Conservation (phyloP, 1,140 invertebrate genomes). For the Musca vetustissima region DNA sequence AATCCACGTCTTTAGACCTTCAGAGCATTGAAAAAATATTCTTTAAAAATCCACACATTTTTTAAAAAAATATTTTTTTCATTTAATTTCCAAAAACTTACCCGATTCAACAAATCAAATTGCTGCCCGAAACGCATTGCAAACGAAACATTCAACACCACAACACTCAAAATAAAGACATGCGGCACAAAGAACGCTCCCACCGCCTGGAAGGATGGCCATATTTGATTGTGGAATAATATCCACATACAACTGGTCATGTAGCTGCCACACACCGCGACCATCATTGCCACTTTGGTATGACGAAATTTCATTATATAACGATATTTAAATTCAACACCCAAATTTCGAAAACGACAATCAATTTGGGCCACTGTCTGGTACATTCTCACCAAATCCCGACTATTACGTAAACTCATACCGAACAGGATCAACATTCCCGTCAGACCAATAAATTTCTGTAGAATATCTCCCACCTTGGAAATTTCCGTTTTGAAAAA, state of each 20-base stretch:
- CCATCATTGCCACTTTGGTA: slow-evolving; percentile 37
- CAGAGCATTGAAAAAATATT: no score
- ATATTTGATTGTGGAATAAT: slow-evolving; percentile 41
- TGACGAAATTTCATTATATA: slow-evolving; percentile 42
- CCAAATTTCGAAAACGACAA: slow-evolving; percentile 36
- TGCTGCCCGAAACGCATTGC: slow-evolving; percentile 48
- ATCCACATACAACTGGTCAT: slow-evolving; percentile 41
- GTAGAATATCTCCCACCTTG: slow-evolving; percentile 45
- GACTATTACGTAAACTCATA: slow-evolving; percentile 29
- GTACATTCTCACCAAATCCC: slow-evolving; percentile 37
- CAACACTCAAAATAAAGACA: slow-evolving; percentile 45
- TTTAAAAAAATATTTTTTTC: no score
- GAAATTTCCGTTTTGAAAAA: slow-evolving; percentile 52
- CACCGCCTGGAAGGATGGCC: slow-evolving; percentile 43
- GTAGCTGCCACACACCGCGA: slow-evolving; percentile 37
- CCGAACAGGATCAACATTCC: slow-evolving; percentile 47
- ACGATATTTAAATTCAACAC: slow-evolving; percentile 42
- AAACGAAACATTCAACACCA: slow-evolving; percentile 42
- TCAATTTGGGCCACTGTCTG: slow-evolving; percentile 41
- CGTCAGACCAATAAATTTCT: slow-evolving; percentile 47
- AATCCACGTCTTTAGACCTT: no score
- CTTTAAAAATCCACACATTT: neutral
- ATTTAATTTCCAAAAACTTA: slow-evolving; percentile 29
- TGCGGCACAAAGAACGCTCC: slow-evolving; percentile 50
- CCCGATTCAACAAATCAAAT: slow-evolving; percentile 43